These are phyloP conservation scores for Aphelenchoides besseyi DNA, from an alignment of 1,140 invertebrate species.

Conservation along the genomic window DNA sequence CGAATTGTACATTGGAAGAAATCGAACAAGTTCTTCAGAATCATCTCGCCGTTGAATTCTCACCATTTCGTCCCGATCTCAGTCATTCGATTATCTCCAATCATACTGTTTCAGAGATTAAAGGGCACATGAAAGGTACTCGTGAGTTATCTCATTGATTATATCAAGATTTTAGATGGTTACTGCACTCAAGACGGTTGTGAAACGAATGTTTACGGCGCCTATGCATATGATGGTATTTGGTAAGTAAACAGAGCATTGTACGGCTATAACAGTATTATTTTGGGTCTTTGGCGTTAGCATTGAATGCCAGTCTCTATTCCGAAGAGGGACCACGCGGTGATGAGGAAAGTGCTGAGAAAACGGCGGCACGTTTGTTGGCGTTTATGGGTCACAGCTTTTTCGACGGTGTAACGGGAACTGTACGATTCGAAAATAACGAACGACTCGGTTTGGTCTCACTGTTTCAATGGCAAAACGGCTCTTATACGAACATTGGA, in stretches of 20 bases:
- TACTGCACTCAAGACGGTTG: conserved; percentile 25
- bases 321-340: conserved; percentile 22
- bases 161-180: not conserved
- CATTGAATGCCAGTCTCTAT: conserved; percentile 46
- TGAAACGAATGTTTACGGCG: conserved; percentile 37
- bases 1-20: conserved; percentile 58
- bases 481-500: conserved; percentile 47
- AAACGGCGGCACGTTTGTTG: conserved; percentile 26
- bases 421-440: conserved; percentile 88
- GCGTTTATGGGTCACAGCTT: not conserved
- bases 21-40: conserved; percentile 76
- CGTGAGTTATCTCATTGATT: not conserved
- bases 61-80: conserved; percentile 72
- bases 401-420: conserved; percentile 68
- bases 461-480: conserved; percentile 77
- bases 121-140: not conserved
- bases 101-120: conserved; percentile 2
- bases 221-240: conserved; percentile 60
- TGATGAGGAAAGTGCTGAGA: conserved; percentile 10
- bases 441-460: conserved; percentile 88
- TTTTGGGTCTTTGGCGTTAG: conserved; percentile 49
- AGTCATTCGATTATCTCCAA: conserved; percentile 4
- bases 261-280: not conserved
- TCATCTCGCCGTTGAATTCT: conserved; percentile 80
- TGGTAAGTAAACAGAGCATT: too few species aligned